These are phyloP conservation scores for Listrodromus nycthemerus DNA, from an alignment of 2,888 invertebrate genomes.

Conservation along the genomic window DNA sequence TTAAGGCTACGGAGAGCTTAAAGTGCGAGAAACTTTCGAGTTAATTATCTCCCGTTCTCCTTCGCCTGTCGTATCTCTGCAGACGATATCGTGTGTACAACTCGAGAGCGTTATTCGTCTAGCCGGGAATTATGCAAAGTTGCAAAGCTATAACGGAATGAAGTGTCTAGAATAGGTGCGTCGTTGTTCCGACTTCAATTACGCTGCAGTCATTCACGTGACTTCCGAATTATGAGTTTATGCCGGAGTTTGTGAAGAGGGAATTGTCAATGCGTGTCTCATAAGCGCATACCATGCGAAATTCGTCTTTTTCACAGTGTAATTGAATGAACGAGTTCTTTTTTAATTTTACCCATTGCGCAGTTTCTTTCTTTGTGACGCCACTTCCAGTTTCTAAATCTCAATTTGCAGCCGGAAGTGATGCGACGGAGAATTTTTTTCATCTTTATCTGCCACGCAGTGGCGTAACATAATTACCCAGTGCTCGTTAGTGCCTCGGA, in stretches of 20 bases:
- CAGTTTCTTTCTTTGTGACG: too few relatives aligned
- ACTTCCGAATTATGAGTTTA: not conserved
- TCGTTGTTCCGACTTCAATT: not conserved
- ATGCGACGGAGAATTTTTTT: too few relatives aligned
- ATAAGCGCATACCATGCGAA: not conserved
- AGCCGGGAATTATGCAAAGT: not conserved
- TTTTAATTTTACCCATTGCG: not conserved
- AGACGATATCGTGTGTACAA: not conserved
- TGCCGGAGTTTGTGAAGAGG: not conserved
- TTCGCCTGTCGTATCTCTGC: not conserved
- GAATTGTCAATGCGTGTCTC: not conserved
- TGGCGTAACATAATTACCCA: too few relatives aligned
- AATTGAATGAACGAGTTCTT: not conserved
- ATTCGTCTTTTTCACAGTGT: not conserved
- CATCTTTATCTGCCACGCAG: too few relatives aligned
- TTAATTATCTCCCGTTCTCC: not conserved
- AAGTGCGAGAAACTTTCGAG: not conserved
- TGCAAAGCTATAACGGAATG: not conserved
- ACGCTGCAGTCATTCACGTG: not conserved
- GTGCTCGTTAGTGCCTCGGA: too few relatives aligned
- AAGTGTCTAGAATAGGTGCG: constrained; percentile 2
- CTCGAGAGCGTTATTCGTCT: not conserved
- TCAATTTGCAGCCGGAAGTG: too few relatives aligned
- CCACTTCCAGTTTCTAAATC: too few relatives aligned
- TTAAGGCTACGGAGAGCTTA: not conserved